A percentile compares a stretch with the other conserved stretches of the same genome.
Conservation (phyloP, 1,140 invertebrate species). For the Drosophila santomea region DNA sequence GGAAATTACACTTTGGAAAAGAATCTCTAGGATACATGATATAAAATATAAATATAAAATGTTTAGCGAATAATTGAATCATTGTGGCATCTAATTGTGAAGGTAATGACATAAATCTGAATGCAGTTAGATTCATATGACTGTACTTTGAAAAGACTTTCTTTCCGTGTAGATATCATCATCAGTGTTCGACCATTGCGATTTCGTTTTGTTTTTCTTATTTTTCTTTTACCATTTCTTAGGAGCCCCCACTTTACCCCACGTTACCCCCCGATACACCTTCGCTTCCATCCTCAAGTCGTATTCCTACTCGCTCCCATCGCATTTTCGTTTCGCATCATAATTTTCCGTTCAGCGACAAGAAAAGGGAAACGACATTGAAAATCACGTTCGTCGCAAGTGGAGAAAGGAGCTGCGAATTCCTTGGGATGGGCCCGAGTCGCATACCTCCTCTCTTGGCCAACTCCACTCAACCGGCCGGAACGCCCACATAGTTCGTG, state of each 20-base stretch:
- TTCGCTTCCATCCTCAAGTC: constrained; percentile 67
- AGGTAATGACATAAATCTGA: too few species aligned
- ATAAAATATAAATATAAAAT: too few species aligned
- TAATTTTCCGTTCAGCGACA: constrained; percentile 66
- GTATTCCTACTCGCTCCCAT: constrained; percentile 59
- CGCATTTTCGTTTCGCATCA: constrained; percentile 80
- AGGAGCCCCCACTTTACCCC: constrained; percentile 8
- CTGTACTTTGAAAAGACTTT: neutral
- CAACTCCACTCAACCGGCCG: constrained; percentile 54
- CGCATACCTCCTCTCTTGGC: neutral
- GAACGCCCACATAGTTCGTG: constrained; percentile 60
- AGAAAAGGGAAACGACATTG: constrained; percentile 51
- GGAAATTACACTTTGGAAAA: constrained; percentile 9
- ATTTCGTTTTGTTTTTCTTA: constrained; percentile 36
- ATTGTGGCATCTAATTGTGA: too few species aligned
- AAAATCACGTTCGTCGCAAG: constrained; percentile 68
- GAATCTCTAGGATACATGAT: too few species aligned
- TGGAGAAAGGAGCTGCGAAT: constrained; percentile 41
- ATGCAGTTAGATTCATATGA: too few species aligned
- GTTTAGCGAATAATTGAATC: too few species aligned
- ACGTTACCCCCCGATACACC: constrained; percentile 8
- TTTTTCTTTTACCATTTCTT: constrained; percentile 47
- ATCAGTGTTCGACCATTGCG: constrained; percentile 59
- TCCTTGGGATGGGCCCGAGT: constrained; percentile 29
- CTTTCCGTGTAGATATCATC: constrained; percentile 51